Evolutionary conservation across 2,797 vertebrate genomes (phyloP).

Genomic region (Urophycis tenuis): DNA sequence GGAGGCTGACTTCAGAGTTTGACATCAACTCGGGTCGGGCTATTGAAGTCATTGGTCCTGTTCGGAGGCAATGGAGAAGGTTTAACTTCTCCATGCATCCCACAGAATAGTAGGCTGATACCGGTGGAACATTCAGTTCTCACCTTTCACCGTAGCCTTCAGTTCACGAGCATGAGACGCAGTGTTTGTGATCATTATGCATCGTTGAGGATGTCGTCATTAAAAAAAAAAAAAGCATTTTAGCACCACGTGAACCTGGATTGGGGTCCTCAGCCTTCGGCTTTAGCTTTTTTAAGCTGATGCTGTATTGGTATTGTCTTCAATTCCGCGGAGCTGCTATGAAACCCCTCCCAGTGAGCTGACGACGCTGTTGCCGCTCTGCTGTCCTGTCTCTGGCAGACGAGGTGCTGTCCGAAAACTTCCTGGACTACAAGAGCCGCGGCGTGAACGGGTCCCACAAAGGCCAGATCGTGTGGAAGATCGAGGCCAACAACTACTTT

Average conservation of each 20-base stretch:
- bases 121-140: not conserved
- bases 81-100: not conserved
- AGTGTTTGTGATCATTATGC: not conserved
- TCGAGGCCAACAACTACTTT: slow-evolving; percentile 84
- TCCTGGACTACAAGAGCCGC: slow-evolving; percentile 86
- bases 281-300: not conserved
- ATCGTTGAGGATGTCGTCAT: not conserved
- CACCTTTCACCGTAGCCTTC: not conserved
- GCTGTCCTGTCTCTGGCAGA: slow-evolving; percentile 66
- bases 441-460: slow-evolving; percentile 83
- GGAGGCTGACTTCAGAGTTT: not conserved
- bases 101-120: not conserved
- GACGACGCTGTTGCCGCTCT: not conserved
- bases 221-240: not conserved
- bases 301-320: not conserved
- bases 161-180: not conserved
- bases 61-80: not conserved
- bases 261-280: not conserved
- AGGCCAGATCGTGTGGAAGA: slow-evolving; percentile 87
- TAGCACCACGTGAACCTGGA: not conserved
- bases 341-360: not conserved
- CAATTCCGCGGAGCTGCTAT: not conserved
- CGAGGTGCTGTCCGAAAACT: slow-evolving; percentile 84
- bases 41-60: not conserved
- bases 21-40: not conserved